A percentile compares a stretch with the other conserved stretches of the same genome.
Conservation (phyloP, 64 coral and sea anemone genomes). For the Anthopleura sola region DNA sequence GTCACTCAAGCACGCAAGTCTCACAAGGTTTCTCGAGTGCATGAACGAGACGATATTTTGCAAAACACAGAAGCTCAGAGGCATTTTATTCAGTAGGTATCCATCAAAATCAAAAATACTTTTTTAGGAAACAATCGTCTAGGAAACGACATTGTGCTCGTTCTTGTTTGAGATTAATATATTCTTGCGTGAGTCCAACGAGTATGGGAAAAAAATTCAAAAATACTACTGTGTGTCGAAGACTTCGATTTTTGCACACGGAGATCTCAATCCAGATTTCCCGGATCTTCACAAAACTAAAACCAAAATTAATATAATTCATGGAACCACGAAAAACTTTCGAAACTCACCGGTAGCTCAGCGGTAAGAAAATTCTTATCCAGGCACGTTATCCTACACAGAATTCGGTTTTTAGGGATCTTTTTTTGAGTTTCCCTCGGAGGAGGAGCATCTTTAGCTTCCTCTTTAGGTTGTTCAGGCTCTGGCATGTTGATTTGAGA, state of each 20-base stretch:
- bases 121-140: not conserved
- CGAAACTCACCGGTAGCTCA: conserved; percentile 45
- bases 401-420: conserved; percentile 39
- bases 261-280: not conserved
- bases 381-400: conserved; percentile 44
- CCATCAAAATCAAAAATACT: not conserved
- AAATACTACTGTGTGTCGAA: not conserved
- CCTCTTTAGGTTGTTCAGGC: not conserved
- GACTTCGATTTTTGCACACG: not conserved
- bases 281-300: not conserved
- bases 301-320: not conserved
- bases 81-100: not conserved
- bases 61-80: not conserved
- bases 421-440: conserved; percentile 36
- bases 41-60: not conserved
- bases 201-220: not conserved
- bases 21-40: not conserved
- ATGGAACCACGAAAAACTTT: not conserved
- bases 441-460: conserved; percentile 3
- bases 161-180: not conserved
- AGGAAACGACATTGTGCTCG: not conserved
- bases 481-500: not conserved
- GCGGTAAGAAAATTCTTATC: conserved; percentile 50
- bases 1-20: not conserved
- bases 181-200: not conserved